Conservation (phyloP, 1,140 invertebrate genomes). For the Macrobrachium rosenbergii region DNA sequence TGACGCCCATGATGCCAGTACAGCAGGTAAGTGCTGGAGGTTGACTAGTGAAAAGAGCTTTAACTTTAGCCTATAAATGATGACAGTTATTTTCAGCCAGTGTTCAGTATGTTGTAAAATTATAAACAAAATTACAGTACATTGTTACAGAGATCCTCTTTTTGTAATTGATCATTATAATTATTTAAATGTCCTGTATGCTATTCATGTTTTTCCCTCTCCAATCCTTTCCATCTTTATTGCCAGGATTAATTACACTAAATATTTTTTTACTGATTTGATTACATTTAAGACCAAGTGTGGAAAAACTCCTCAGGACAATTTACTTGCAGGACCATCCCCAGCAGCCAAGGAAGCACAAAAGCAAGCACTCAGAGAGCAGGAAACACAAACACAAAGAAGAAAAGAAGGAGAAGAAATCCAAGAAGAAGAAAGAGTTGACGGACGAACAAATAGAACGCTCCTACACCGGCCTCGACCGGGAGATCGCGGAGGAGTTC, state of each 20-base stretch:
- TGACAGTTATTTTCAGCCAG: too few relatives aligned
- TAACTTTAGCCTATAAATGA: too few relatives aligned
- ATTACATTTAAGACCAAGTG: too few relatives aligned
- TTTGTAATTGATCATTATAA: too few relatives aligned
- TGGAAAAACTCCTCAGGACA: too few relatives aligned
- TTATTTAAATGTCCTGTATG: too few relatives aligned
- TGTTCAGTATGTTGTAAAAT: too few relatives aligned
- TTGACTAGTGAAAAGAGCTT: slow-evolving; percentile 23
- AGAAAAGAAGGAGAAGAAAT: slow-evolving; percentile 34
- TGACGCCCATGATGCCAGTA: slow-evolving; percentile 53
- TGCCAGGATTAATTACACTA: too few relatives aligned
- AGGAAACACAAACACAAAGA: slow-evolving; percentile 10
- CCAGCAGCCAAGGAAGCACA: slow-evolving; percentile 32
- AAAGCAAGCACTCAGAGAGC: neutral
- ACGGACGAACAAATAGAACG: slow-evolving; percentile 71
- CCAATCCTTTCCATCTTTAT: too few relatives aligned
- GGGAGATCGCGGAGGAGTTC: slow-evolving; percentile 78
- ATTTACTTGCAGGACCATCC: neutral
- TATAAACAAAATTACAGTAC: too few relatives aligned
- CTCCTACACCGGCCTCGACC: slow-evolving; percentile 77
- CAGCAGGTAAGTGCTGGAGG: slow-evolving; percentile 1
- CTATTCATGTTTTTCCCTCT: too few relatives aligned
- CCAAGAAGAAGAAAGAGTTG: slow-evolving; percentile 48
- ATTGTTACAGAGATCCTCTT: too few relatives aligned
- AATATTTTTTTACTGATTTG: neutral